phyloP scores from a whole-genome alignment of 2,888 invertebrate genomes.

The Drosophila neonasuta region DNA sequence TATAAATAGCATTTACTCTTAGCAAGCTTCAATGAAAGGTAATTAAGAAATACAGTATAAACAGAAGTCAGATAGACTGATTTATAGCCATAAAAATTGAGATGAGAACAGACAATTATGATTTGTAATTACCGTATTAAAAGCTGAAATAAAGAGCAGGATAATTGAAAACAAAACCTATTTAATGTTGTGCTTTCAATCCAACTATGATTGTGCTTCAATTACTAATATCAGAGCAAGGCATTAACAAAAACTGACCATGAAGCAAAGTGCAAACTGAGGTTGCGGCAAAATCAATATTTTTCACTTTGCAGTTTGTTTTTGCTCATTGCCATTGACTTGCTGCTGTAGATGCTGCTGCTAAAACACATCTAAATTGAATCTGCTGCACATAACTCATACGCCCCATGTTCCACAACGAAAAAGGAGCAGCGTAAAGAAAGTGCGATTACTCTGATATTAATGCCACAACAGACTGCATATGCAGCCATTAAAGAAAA shows the following conservation, averaged over 20 bases:
- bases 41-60: too few species aligned
- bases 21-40: too few species aligned
- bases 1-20: too few species aligned
- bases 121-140: too few species aligned
- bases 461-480: conserved; percentile 39
- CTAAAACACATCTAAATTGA: conserved; percentile 31
- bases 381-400: conserved; percentile 40
- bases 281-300: conserved; percentile 6
- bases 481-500: conserved; percentile 42
- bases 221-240: background rate
- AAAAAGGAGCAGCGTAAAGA: background rate
- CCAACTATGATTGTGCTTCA: background rate
- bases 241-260: conserved; percentile 3
- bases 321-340: conserved; percentile 1
- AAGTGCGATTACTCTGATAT: conserved; percentile 21
- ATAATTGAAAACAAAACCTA: too few species aligned
- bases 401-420: conserved; percentile 20
- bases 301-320: conserved; percentile 7
- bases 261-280: background rate
- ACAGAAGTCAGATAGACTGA: too few species aligned
- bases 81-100: too few species aligned
- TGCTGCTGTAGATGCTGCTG: background rate
- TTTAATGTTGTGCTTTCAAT: too few species aligned
- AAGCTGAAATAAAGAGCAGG: too few species aligned
- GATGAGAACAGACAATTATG: too few species aligned